phyloP scores from a whole-genome alignment of 1,140 invertebrate species.

The Diorhabda carinulata region DNA sequence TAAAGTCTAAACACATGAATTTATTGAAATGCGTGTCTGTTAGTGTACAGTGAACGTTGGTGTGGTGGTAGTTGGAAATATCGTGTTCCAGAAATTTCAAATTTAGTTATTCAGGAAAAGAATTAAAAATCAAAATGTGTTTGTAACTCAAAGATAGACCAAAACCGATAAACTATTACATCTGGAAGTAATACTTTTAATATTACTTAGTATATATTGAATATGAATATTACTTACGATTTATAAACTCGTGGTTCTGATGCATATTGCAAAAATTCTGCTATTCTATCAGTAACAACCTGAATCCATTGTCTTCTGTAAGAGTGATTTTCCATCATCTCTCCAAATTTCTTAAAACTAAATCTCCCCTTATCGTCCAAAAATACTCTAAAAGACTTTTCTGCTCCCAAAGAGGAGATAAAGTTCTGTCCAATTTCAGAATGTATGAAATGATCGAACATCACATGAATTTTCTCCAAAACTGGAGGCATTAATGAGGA shows the following conservation, averaged over 20 bases:
- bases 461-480: conserved; percentile 66
- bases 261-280: conserved; percentile 67
- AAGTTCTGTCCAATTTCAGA: conserved; percentile 70
- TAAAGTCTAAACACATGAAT: no score
- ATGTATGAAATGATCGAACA: conserved; percentile 75
- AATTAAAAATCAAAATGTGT: no score
- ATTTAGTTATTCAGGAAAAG: no score
- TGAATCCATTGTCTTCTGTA: conserved; percentile 75
- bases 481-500: conserved; percentile 69
- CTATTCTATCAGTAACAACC: conserved; percentile 62
- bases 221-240: conserved; percentile 51
- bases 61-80: no score
- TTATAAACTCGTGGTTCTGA: conserved; percentile 71
- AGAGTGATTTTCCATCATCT: conserved; percentile 71
- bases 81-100: no score
- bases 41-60: no score
- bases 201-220: neutral
- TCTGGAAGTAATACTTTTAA: no score
- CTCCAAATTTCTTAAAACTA: conserved; percentile 66
- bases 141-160: no score
- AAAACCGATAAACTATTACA: no score
- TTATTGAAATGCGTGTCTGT: no score
- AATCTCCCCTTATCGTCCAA: conserved; percentile 63
- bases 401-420: conserved; percentile 67
- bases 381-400: conserved; percentile 58